Base-by-base conservation (phyloP, 2,797 vertebrate species). In the Mus minutoides region DNA sequence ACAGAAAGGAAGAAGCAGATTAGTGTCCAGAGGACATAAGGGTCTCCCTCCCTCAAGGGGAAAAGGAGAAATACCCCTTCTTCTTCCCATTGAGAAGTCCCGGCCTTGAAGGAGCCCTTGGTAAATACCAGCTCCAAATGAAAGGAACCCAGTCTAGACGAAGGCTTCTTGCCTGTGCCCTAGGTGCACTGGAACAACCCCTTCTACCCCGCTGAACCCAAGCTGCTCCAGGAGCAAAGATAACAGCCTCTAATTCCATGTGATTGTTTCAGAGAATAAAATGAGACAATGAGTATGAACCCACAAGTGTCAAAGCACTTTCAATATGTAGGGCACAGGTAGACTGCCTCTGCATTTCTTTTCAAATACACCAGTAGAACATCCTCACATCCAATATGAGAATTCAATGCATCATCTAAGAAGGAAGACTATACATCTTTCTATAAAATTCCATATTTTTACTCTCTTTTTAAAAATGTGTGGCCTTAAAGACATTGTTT, bases 241-340 rank as follows among this genome's bases (percentile, higher is more conserved):
- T 86, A 93, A 95, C 90, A 92, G 62, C 34, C 37, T 79, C n/a
- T 69, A 88, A 92, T 76, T 86, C 26, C 9, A 24, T 13, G 60
- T 76, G 94, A 91, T 94, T 90, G 43, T 86, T 95, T 93, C 92
- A 83, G 77, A 94, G 80, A 96, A 93, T 31, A 75, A 80, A 95
- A 92, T 58, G 54, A 93, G 49, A 88, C 73, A 86, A 94, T 93
- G 88, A 78, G 13, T 24, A 75, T 95, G 60, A 96, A 95, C 84
- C 40, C 16, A 40, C 22, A 12, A 46, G n/a, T 80, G 17, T 75
- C 52, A 58, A 34, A 80, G 90, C 64, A 71, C 87, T 92, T 82
- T 19, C n/a, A 78, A 95, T 80, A 92, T 71, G 73, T 31, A 85
- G 46, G 26, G 12, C 14, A 54, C 75, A 52, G 56, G 67, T 90